These are phyloP conservation scores for Hypothenemus hampei DNA, from an alignment of 1,140 invertebrate species.

Conservation along the genomic window DNA sequence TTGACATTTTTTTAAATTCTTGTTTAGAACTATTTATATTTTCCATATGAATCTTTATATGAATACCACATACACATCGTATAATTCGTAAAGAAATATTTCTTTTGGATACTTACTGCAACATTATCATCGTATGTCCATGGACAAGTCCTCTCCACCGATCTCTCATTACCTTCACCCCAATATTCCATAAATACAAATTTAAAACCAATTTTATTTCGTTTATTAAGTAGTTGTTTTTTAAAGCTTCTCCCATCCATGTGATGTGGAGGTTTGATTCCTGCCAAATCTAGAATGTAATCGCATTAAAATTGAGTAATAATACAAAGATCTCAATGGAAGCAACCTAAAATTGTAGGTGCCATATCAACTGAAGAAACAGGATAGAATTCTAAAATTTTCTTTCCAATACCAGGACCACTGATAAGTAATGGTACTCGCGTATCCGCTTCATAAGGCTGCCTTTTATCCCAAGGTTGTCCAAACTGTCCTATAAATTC, in stretches of 20 bases:
- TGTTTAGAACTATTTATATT: no score
- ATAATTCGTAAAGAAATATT: neutral
- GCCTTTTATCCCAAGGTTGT: slow-evolving; percentile 80
- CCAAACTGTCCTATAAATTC: slow-evolving; percentile 66
- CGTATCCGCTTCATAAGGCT: slow-evolving; percentile 85
- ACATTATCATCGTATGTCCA: slow-evolving; percentile 53
- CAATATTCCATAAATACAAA: slow-evolving; percentile 70
- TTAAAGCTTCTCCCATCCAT: slow-evolving; percentile 64
- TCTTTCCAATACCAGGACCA: slow-evolving; percentile 62
- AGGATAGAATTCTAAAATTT: slow-evolving; percentile 49
- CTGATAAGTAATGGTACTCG: slow-evolving; percentile 73
- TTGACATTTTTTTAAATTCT: no score
- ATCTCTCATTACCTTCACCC: slow-evolving; percentile 60
- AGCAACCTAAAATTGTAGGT: slow-evolving; percentile 33
- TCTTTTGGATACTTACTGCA: slow-evolving; percentile 47
- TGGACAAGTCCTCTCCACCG: slow-evolving; percentile 53
- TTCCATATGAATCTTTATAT: no score
- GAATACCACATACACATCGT: neutral
- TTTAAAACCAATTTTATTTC: slow-evolving; percentile 11
- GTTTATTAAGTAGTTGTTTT: slow-evolving; percentile 34
- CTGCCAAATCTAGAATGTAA: slow-evolving; percentile 55
- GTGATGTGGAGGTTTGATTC: slow-evolving; percentile 46
- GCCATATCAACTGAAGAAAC: slow-evolving; percentile 76
- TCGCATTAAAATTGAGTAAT: neutral
- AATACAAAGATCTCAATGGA: neutral